A percentile compares a stretch with the other conserved stretches of the same genome.
Evolutionary conservation across 64 coral and sea anemone genomes (phyloP).

Genomic region (Porites australiensis): DNA sequence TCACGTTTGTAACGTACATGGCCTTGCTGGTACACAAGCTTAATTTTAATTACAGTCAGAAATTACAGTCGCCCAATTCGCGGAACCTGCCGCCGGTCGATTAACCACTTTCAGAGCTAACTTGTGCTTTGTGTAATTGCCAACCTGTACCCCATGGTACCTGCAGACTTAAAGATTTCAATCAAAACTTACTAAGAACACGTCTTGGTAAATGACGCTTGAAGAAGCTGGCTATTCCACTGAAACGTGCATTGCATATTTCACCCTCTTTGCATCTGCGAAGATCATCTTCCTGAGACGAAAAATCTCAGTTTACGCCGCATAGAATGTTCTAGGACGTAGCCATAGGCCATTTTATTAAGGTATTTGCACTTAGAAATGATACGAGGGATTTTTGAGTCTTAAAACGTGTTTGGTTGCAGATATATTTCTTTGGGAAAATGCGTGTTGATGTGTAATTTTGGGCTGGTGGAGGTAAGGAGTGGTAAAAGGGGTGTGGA

Average conservation of each 20-base stretch:
- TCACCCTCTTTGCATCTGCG: background rate
- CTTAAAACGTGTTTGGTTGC: background rate
- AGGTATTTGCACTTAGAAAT: background rate
- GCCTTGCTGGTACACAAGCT: too few species aligned
- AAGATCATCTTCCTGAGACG: background rate
- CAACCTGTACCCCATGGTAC: background rate
- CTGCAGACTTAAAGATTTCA: background rate
- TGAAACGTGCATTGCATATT: background rate
- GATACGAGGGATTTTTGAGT: too few species aligned
- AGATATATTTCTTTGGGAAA: background rate
- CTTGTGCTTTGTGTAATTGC: background rate
- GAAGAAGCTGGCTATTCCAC: background rate
- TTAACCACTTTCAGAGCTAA: background rate
- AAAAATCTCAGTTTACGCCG: background rate
- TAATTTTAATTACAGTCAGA: too few species aligned
- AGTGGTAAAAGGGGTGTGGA: constrained; percentile 24
- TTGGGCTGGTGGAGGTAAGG: background rate
- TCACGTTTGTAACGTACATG: too few species aligned
- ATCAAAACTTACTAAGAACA: background rate
- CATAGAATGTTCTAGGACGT: background rate
- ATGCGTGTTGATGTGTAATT: background rate
- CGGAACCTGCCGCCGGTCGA: too few species aligned
- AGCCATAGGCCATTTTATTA: background rate
- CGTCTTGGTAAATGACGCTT: background rate
- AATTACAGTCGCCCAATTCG: too few species aligned